phyloP scores from a whole-genome alignment of 2,113 vertebrate species.

The Sylvilagus bachmani region DNA sequence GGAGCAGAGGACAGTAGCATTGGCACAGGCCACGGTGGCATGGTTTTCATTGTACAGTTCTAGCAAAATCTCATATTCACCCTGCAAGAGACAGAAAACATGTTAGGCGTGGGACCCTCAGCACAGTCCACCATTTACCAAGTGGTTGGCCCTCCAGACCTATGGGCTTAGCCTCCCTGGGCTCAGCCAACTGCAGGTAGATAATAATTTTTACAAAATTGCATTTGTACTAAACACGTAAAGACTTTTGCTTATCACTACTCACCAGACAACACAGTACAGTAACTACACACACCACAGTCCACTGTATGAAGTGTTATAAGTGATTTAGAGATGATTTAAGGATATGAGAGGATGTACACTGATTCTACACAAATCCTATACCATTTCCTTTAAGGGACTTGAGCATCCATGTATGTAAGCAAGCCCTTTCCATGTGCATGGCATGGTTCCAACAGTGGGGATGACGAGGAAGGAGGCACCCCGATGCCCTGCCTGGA shows the following conservation, averaged over 20 bases:
- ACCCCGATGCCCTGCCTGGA: rapidly evolving
- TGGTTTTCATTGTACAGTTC: conserved; percentile 83
- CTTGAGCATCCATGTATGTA: not conserved
- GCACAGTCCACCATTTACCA: not conserved
- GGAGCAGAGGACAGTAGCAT: conserved; percentile 81
- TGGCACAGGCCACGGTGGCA: conserved; percentile 80
- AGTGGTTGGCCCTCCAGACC: no score
- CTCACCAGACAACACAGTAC: no score
- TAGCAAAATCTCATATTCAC: conserved; percentile 82
- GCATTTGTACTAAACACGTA: not conserved
- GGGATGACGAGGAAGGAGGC: not conserved
- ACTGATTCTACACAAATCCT: not conserved
- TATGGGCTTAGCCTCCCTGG: not conserved
- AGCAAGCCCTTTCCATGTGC: rapidly evolving
- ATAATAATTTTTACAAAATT: not conserved
- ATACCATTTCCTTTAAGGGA: not conserved
- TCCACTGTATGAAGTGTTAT: not conserved
- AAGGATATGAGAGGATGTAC: not conserved
- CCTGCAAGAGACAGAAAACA: conserved; percentile 81
- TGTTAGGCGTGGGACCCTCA: not conserved
- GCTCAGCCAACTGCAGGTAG: not conserved
- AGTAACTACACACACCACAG: not conserved
- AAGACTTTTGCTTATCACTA: not conserved
- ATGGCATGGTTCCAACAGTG: no score
- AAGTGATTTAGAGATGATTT: not conserved